Evolutionary conservation across 2,797 vertebrate genomes (phyloP), one percentile per base, ranked within the genome.

Genomic region (Myripristis murdjan): DNA sequence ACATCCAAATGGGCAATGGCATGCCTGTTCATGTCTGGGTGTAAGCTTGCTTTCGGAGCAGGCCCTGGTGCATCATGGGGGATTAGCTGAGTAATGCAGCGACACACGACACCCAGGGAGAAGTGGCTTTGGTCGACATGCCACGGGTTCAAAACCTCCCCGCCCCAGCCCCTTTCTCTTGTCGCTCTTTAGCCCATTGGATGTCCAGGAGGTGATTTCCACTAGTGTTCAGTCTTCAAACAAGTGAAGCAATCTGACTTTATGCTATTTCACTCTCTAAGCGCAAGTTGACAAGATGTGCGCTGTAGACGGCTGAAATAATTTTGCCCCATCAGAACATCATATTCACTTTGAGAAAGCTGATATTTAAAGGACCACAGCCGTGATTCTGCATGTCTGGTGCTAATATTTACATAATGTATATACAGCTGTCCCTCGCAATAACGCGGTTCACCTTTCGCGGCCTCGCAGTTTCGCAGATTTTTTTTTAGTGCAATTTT

Each of bases 91-190:
- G 63, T 71, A 79, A 55, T 66, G 52, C 31, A 57, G 49, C 26
- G 73, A 77, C 66, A 82, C 70, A 52, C 53, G 63, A 81, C 68
- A 79, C 82, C 60, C 33, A 7, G 35, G 48, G 60, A 52, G 48
- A 64, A 52, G 58, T 7, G 46, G 18, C 62, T 75, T 31, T 55
- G 72, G 79, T 18, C 49, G 18, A 81, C 10, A 52, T 18, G 24
- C 28, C 4, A 28, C 28, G 28, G 3, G 2, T 28, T 28, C 28
- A 28, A 28, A 28, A 28, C 28, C 28, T 2, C n/a, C n/a, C n/a
- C n/a, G n/a, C n/a, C 28, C 28, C 28, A 28, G 26, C 26, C 26
- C 26, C 26, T 9, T 9, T 48, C 22, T 20, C 20, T 18, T 22
- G 18, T 22, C 46, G 46, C 2, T 39, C 37, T 39, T 39, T 39